phyloP scores from a whole-genome alignment of 2,113 vertebrate species.

The Rhegmatorhina hoffmannsi region DNA sequence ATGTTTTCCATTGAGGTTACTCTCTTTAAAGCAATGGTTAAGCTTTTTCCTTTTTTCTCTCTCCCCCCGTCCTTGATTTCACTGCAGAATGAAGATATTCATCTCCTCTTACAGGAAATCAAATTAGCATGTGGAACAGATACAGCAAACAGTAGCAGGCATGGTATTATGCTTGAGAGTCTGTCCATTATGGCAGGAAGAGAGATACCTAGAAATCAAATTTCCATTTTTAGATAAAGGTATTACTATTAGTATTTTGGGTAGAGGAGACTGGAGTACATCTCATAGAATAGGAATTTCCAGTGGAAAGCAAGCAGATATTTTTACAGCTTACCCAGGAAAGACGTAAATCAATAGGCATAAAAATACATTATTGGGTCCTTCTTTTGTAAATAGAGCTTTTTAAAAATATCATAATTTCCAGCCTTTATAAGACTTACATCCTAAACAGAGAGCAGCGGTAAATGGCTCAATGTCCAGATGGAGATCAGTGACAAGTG shows the following conservation, averaged over 20 bases:
- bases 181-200: background rate
- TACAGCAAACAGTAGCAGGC: background rate
- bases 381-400: background rate
- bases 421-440: background rate
- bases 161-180: background rate
- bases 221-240: background rate
- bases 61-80: background rate
- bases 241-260: background rate
- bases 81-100: background rate
- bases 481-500: background rate
- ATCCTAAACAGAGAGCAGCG: background rate
- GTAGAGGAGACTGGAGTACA: background rate
- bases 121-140: background rate
- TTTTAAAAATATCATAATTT: background rate
- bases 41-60: background rate
- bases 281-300: background rate
- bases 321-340: background rate
- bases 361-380: background rate
- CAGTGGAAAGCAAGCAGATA: background rate
- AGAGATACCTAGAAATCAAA: background rate
- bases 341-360: background rate
- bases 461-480: background rate
- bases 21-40: background rate
- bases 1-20: background rate
- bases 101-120: slow-evolving; percentile 12